phyloP scores from a whole-genome alignment of 2,113 vertebrate genomes.

The Pholis gunnellus region DNA sequence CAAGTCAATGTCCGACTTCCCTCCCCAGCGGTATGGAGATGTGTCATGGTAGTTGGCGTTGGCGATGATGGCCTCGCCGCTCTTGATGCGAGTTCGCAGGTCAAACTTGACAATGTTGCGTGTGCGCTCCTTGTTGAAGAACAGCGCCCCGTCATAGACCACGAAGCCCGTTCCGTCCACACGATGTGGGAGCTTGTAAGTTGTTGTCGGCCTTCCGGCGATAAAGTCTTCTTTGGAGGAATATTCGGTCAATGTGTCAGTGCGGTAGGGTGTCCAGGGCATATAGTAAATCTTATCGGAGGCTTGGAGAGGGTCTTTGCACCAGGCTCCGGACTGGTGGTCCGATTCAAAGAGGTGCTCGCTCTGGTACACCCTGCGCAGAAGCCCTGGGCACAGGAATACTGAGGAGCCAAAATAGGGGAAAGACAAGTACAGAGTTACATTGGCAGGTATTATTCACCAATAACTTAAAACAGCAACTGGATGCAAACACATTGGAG shows the following conservation, averaged over 20 bases:
- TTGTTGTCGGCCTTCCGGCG: conserved; percentile 95
- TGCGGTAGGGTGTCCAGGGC: conserved; percentile 98
- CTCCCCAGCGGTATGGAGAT: conserved; percentile 98
- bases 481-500: neutral
- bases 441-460: conserved; percentile 78
- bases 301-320: conserved; percentile 98
- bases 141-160: conserved; percentile 96
- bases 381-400: conserved; percentile 98
- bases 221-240: conserved; percentile 99
- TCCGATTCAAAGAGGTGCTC: conserved; percentile 99
- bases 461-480: neutral
- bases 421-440: conserved; percentile 81
- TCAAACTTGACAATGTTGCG: conserved; percentile 99
- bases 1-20: conserved; percentile 97
- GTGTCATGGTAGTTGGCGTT: conserved; percentile 99
- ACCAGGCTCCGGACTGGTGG: conserved; percentile 99
- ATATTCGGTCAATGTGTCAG: conserved; percentile 95
- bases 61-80: conserved; percentile 97
- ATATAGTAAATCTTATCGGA: conserved; percentile 99
- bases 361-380: conserved; percentile 98
- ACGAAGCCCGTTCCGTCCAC: conserved; percentile 98
- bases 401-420: conserved; percentile 89
- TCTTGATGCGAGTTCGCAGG: conserved; percentile 96
- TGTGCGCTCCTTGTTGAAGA: conserved; percentile 99
- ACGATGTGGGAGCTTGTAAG: conserved; percentile 96